Conservation (phyloP, 1,140 invertebrate genomes). For the Leptinotarsa defecta region DNA sequence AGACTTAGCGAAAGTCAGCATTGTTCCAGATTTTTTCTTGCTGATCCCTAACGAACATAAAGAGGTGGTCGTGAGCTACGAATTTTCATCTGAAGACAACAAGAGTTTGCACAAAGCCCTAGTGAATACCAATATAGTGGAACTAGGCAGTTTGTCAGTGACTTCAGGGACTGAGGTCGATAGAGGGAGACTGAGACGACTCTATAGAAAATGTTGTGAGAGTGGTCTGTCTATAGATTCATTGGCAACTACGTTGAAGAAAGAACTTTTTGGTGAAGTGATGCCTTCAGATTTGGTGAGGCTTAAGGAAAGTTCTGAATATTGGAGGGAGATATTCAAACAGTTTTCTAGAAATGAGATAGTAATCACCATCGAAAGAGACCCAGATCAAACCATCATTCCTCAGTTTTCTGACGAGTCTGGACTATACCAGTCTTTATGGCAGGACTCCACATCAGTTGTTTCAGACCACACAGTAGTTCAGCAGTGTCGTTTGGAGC, state of each 20-base stretch:
- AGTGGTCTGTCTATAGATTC: constrained; percentile 37
- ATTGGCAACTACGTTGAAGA: constrained; percentile 34
- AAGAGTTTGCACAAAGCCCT: constrained; percentile 38
- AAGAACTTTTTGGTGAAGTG: constrained; percentile 41
- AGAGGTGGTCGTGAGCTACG: constrained; percentile 38
- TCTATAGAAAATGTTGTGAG: constrained; percentile 40
- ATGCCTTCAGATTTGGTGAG: constrained; percentile 40
- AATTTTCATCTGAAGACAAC: constrained; percentile 41
- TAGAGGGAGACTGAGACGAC: constrained; percentile 44
- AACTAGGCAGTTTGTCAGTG: constrained; percentile 45
- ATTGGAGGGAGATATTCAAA: constrained; percentile 36
- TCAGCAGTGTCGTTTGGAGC: constrained; percentile 38
- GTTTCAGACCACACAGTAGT: constrained; percentile 20
- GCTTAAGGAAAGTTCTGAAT: constrained; percentile 38
- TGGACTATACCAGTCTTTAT: constrained; percentile 41
- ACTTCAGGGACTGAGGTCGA: constrained; percentile 46
- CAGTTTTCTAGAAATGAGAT: constrained; percentile 40
- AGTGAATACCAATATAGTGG: constrained; percentile 34
- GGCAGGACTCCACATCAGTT: constrained; percentile 32
- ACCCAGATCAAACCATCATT: constrained; percentile 42
- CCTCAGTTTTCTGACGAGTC: constrained; percentile 43
- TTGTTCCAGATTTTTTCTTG: constrained; percentile 40
- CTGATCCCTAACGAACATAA: constrained; percentile 43
- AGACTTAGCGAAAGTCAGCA: constrained; percentile 48
- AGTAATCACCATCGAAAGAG: constrained; percentile 42